Conservation (phyloP, 2,113 vertebrate species). For the Sturnira hondurensis region DNA sequence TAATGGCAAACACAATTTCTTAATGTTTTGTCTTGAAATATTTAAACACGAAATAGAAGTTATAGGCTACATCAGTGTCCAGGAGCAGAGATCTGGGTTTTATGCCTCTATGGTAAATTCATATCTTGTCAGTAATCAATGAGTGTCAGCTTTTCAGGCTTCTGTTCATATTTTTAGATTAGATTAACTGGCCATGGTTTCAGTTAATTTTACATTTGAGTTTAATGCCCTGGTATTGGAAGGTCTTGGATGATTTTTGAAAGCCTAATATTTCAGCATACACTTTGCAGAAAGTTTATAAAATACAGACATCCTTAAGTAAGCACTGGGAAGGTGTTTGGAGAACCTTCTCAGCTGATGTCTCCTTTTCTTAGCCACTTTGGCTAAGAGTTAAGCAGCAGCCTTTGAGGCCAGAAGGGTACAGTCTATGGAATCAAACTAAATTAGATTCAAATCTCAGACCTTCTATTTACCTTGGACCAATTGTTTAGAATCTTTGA, state of each 20-base stretch:
- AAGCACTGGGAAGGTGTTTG: background rate
- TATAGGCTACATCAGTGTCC: background rate
- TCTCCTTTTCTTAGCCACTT: background rate
- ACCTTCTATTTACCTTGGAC: background rate
- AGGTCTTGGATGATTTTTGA: background rate
- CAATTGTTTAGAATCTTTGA: background rate
- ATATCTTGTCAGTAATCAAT: background rate
- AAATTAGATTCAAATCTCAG: background rate
- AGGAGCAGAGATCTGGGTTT: background rate
- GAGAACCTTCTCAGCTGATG: background rate
- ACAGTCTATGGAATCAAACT: background rate
- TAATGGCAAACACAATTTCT: background rate
- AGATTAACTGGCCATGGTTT: background rate
- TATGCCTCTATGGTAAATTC: background rate
- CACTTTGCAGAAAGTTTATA: background rate
- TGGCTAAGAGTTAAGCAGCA: background rate
- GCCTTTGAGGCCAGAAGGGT: background rate
- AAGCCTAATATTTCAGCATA: background rate
- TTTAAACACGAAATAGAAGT: background rate
- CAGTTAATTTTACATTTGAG: background rate
- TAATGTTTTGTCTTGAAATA: slow-evolving; percentile 7
- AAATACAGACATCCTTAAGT: background rate
- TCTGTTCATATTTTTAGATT: background rate
- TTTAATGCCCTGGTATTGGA: background rate
- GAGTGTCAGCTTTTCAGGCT: background rate